Base-by-base conservation (phyloP, 2,888 invertebrate genomes). In the Ferdinandea cuprea region DNA sequence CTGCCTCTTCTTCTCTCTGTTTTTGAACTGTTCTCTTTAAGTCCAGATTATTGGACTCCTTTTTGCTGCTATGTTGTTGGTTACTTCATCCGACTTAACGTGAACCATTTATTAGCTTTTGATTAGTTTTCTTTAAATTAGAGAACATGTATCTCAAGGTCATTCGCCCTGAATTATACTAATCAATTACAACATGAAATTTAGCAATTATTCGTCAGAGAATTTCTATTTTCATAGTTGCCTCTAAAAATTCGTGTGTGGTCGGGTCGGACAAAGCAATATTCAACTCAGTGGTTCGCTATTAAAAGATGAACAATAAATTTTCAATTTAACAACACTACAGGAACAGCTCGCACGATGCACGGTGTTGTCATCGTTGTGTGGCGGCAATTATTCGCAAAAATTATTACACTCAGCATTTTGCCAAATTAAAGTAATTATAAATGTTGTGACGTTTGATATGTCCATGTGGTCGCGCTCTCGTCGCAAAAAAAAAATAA, bases 21-120 rank as follows among this genome's bases (percentile, higher is more conserved):
- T 6, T 61, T n/a, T n/a, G n/a, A 61, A 61, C 59, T 44, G 59
- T 61, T 19, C 19, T 19, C 9, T 9, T 30, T 42, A 54, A 44
- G 52, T 7, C 11, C 42, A 46, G 56, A 46, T 56, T 68, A 56
- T 44, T 46, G n/a, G 32, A 17, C 44, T 46, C 44, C 37, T 58
- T 58, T n/a, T n/a, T n/a, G n/a, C n/a, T n/a, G n/a, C n/a, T n/a
- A n/a, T n/a, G n/a, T n/a, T n/a, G 66, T 19, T 54, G 40, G 50
- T 65, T 65, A 65, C 50, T 40, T 65, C 50, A 50, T 15, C 35
- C 19, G 48, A n/a, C 37, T 15, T 37, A 17, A 9, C 32, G 37
- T 66, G 28, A 40, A 25, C 8, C 13, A 35, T 48, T n/a, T n/a
- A 9, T 5, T 6, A 48, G 7, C 19, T 4, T 7, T 11, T n/a